Evolutionary conservation across 2,113 vertebrate genomes (phyloP), one percentile per base, ranked within the genome.

Genomic region (Crotalus tigris): DNA sequence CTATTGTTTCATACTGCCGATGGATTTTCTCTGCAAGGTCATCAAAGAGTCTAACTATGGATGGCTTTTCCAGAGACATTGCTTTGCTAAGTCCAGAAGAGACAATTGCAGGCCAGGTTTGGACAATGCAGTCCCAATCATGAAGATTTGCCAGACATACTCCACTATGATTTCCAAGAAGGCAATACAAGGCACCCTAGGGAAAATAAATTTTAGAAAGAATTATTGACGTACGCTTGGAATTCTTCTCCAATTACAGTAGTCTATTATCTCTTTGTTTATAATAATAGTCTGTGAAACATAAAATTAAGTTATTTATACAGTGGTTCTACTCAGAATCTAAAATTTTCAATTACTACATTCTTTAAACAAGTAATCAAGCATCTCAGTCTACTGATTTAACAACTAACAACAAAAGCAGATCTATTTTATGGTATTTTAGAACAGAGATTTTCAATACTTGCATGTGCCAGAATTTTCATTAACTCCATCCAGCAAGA

Each of bases 1-100:
- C 98, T 54, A 99, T 99, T 75, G 99, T 99, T 97, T 99, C 99
- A 92, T 99, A 99, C 49, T 99, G 99, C 5, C 99, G 98, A 95
- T 99, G 99, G 95, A 99, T 98, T 97, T 99, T 99, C 97, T 99
- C 99, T 69, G 99, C 99, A 4, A 99, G 98, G 95, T 99, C 99
- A 95, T 99, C 99, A 23, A 99, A 99, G 9, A 99, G 98, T 29
- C 99, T 98, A 89, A 99, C 99, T 69, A 99, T 99, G 93, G 99
- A 99, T 24, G 99, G 99, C 91, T 99, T 99, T 97, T 99, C 99
- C 87, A 99, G 96, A 92, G 99, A 99, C 99, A 99, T 99, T 55
- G 98, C 98, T 95, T 98, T 98, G 97, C 99, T 99, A 93, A 99
- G 98, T 53, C 99, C 99, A 61, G 99, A 99, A 92, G 98, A 98